Conservation (phyloP, 2,797 vertebrate species). For the Parambassis ranga region DNA sequence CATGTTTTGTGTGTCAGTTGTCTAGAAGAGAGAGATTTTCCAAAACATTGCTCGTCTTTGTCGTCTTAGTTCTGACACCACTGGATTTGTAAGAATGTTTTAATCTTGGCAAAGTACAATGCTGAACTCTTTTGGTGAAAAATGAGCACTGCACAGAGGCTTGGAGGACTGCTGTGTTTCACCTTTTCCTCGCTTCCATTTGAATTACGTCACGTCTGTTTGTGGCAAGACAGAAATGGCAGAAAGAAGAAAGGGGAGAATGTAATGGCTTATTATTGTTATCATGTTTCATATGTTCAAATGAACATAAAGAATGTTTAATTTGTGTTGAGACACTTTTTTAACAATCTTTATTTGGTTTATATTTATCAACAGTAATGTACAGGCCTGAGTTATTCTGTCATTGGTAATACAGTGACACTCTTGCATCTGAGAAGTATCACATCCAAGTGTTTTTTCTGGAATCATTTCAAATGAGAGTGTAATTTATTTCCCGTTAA, state of each 20-base stretch:
- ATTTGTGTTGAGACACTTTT: too few species aligned
- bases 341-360: background rate
- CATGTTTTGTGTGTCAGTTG: too few species aligned
- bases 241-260: too few species aligned
- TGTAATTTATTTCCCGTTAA: slow-evolving; percentile 55
- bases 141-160: background rate
- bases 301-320: too few species aligned
- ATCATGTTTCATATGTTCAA: too few species aligned
- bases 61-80: too few species aligned
- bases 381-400: background rate
- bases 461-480: slow-evolving; percentile 23
- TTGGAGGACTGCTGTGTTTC: background rate
- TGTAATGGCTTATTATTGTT: too few species aligned
- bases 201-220: too few species aligned
- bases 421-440: slow-evolving; percentile 31
- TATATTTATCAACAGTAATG: background rate
- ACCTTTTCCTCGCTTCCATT: background rate
- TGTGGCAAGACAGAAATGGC: too few species aligned
- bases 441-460: background rate
- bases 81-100: too few species aligned
- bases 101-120: background rate
- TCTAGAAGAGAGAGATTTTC: too few species aligned
- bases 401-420: background rate
- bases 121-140: slow-evolving; percentile 16
- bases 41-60: too few species aligned